Evolutionary conservation across 2,888 invertebrate genomes (phyloP).

Genomic region (Conomelus anceps): DNA sequence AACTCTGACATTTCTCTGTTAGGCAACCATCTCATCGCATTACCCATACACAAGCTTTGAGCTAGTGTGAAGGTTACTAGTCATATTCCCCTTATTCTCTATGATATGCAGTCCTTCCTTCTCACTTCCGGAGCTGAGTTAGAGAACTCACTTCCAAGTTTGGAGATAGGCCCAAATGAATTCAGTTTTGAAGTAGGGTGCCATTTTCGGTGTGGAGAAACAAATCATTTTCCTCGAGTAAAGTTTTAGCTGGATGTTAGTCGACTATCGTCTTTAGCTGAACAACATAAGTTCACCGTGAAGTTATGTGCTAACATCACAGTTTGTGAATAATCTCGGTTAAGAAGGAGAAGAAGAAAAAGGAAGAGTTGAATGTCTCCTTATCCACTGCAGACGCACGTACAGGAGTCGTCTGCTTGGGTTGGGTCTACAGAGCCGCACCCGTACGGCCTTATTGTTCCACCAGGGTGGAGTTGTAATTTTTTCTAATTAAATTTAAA

Average conservation of each 20-base stretch:
- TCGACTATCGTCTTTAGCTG: neutral
- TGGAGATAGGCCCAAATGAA: neutral
- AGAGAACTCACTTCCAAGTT: neutral
- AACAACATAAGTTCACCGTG: neutral
- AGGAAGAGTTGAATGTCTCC: neutral
- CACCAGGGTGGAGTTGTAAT: conserved; percentile 1
- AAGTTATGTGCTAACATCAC: neutral
- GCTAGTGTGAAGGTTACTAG: neutral
- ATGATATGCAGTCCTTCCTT: neutral
- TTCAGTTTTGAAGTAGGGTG: neutral
- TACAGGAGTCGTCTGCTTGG: neutral
- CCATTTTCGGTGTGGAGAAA: neutral
- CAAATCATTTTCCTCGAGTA: neutral
- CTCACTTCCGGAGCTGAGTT: neutral
- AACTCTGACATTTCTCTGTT: too few species aligned
- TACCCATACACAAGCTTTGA: neutral
- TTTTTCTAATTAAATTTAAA: conserved; percentile 19
- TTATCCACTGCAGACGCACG: too few species aligned
- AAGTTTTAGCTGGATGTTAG: neutral
- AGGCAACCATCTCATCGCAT: too few species aligned
- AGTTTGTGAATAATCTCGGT: neutral
- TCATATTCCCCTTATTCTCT: too few species aligned
- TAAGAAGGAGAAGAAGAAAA: neutral
- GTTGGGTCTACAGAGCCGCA: neutral
- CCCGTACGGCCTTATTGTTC: neutral